Base-by-base conservation (phyloP, 2,888 invertebrate genomes). In the Mythimna albipuncta region DNA sequence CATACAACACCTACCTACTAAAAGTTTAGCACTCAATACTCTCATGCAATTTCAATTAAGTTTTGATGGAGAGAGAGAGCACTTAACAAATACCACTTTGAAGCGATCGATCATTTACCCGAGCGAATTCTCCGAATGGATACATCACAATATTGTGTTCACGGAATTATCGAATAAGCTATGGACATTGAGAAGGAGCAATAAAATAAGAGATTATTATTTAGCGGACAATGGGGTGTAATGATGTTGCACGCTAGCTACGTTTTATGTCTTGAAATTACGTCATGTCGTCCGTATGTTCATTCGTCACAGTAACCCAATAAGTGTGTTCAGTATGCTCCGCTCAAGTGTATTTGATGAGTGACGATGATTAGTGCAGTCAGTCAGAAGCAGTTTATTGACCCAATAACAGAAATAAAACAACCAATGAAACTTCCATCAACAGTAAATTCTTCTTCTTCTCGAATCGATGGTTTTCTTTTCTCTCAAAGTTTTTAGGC, bases 31-130 rank as follows among this genome's bases (percentile, higher is more conserved):
- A n/a, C 52, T 38, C 19, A 44, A 44, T 44, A 52, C n/a, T 38
- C 52, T 69, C 35, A 44, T 57, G 41, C 26, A 21, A 73, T 62
- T 64, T 65, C 38, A 80, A 65, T 75, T 54, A 75, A 32, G 35
- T 52, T 50, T 54, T 64, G 41, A 58, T 47, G 47, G 21, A 66
- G 38, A 62, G 75, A 38, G 21, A 66, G 38, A 62, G 75, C 61
- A 62, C 80, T 63, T n/a, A 79, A 61, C 50, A 73, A 64, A 61
- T 62, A 44, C 41, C 21, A 71, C 50, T 64, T 71, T 32, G 32
- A 52, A 67, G n/a, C 21, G 41, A 68, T 71, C 78, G 64, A 81
- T 81, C 58, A 69, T 64, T 63, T 52, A 71, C n/a, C 59, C 55
- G 32, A 54, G 41, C 59, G 50, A 35, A 64, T 76, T 77, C 64